Percentiles rank a stretch among this genome's conserved stretches.
These are phyloP conservation scores for Latrodectus hesperus DNA, from an alignment of 2,888 invertebrate species.

Conservation along the genomic window DNA sequence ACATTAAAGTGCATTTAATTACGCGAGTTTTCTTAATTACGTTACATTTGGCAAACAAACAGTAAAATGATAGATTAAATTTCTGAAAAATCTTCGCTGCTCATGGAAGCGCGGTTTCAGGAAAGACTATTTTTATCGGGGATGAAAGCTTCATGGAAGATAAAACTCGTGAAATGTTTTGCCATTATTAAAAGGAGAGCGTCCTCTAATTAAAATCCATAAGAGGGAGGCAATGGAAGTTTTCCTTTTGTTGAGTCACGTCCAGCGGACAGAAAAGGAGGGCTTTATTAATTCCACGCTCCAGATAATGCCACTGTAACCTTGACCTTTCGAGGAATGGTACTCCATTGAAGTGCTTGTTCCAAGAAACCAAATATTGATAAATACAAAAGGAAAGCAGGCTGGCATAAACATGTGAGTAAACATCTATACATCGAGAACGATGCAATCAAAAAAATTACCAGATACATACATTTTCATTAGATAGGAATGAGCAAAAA, in stretches of 20 bases:
- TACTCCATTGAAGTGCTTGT: background rate
- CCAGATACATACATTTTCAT: no score
- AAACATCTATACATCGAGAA: no score
- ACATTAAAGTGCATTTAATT: no score
- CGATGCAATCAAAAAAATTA: no score
- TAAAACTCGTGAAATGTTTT: constrained; percentile 15
- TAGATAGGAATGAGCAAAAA: no score
- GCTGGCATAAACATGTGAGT: no score
- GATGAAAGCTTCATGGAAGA: constrained; percentile 17
- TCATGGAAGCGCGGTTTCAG: background rate
- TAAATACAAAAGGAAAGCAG: no score
- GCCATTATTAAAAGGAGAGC: constrained; percentile 21
- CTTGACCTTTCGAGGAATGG: constrained; percentile 35
- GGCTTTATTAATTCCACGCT: background rate
- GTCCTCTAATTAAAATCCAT: constrained; percentile 38
- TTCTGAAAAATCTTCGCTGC: background rate
- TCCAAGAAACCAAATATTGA: no score
- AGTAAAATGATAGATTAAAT: no score
- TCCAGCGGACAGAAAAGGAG: constrained; percentile 7
- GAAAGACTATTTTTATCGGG: background rate
- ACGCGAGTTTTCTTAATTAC: no score
- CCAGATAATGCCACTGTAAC: background rate
- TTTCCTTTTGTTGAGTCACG: constrained; percentile 39
- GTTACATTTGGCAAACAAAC: no score
- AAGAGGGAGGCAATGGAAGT: constrained; percentile 19